Evolutionary conservation across 2,113 vertebrate genomes (phyloP), one percentile per base, ranked within the genome.

Genomic region (Leptodactylus fuscus): DNA sequence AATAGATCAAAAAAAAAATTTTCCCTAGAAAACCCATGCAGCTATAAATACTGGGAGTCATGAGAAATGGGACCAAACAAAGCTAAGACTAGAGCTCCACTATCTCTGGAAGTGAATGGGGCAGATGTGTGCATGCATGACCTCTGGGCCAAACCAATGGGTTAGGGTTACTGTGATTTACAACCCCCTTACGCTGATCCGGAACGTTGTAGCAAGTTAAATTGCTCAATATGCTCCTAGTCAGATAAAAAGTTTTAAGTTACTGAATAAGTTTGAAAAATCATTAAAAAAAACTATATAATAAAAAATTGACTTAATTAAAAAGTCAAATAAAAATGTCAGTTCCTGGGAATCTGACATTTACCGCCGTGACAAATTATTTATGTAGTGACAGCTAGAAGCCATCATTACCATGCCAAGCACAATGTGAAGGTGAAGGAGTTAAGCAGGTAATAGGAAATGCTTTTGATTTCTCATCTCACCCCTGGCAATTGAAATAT

Each of bases 401-500:
- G 44, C 29, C 76, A 80, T 79, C 62, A 80, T 85, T 85, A 85
- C 79, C 46, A 85, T 85, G 76, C 83, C 48, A 80, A 22, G 34
- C 62, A 80, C 76, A 71, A 24, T 24, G n/a, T 69, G 74, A 77
- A 27, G 58, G 83, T 85, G 62, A 85, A 78, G 83, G 74, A 78
- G 83, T 85, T 69, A 78, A 69, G 58, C 65, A 80, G 24, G 62
- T 27, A 80, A 58, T 80, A 44, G 24, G 44, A 79, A 38, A 78
- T 79, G 38, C 55, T n/a, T 78, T 67, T n/a, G 32, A 79, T 20
- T 78, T 60, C 6, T 41, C 16, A 0, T 71, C 90, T 77, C 88
- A 95, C 95, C 94, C 90, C 74, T 83, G n/a, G 82, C 62, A 69
- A 87, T 76, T 80, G 89, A 85, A 87, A 27, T 83, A 38, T 8